Evolutionary conservation across 1,140 invertebrate genomes (phyloP), one percentile per base, ranked within the genome.

Genomic region (Drosophila insularis): DNA sequence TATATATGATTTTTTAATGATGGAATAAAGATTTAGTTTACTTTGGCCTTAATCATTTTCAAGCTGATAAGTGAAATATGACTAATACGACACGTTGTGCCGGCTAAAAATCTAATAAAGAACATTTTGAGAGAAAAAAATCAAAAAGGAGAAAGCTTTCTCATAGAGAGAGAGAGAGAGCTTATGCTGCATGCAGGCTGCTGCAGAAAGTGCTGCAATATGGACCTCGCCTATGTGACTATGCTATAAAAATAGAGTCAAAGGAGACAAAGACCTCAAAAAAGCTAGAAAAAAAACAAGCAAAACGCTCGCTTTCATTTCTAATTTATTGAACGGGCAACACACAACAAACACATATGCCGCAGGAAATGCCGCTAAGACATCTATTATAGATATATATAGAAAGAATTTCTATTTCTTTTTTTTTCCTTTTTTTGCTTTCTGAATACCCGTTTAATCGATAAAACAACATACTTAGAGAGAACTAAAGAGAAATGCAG

Each of bases 31-130:
- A 40, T 43, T 40, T 19, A n/a, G 17, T 14, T 39, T 63, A 74
- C 62, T 10, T 65, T 32, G 61, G 73, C 55, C 61, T 56, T 56
- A 69, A 69, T 64, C 55, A 54, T 39, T 37, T 75, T 67, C 77
- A 80, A 75, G 79, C 63, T 70, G 64, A 81, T 84, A 61, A 74
- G 5, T 74, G 69, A 77, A 77, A 77, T 68, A 78, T 77, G 74
- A 77, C 74, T 77, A 78, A 78, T 78, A 71, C 74, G 74, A 60
- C 74, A 71, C 68, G 74, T 77, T 77, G 74, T 78, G 62, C 74
- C 74, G 68, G 74, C 74, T 75, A 14, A 19, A 31, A 63, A 35
- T 53, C 23, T 14, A 8, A 32, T 14, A 55, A 61, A 39, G 6
- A 37, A 23, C 27, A 2, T 3, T 3, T 32, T 35, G 5, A 17